Evolutionary conservation across 2,797 vertebrate genomes (phyloP).

Genomic region (Myripristis jacobus): DNA sequence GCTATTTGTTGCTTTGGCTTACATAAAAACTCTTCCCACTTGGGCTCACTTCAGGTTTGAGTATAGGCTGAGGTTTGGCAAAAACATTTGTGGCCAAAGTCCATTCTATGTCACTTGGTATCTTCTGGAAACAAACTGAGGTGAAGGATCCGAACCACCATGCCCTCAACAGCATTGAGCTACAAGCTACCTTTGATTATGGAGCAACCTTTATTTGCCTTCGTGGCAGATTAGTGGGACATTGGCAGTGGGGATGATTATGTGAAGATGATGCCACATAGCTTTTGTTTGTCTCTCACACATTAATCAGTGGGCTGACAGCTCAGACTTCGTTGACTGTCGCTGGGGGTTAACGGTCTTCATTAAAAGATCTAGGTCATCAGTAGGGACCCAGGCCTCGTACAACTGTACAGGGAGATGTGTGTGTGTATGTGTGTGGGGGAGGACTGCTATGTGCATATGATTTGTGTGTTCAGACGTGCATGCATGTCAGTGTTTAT

Average conservation of each 20-base stretch:
- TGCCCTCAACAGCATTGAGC: background rate
- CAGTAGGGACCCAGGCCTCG: conserved; percentile 91
- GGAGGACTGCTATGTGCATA: conserved; percentile 1
- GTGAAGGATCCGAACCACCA: background rate
- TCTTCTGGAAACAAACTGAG: no score
- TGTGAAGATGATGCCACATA: conserved; percentile 89
- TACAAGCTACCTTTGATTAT: conserved; percentile 35
- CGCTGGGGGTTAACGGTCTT: conserved; percentile 94
- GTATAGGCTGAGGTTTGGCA: no score
- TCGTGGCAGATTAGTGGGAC: conserved; percentile 88
- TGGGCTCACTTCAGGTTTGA: no score
- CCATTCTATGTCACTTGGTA: background rate
- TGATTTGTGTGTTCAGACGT: background rate
- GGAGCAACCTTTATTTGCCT: conserved; percentile 83
- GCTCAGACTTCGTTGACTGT: conserved; percentile 91
- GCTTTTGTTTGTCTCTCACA: conserved; percentile 80
- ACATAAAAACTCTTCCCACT: no score
- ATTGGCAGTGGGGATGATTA: conserved; percentile 79
- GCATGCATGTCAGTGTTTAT: conserved; percentile 47
- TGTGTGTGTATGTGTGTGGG: conserved; percentile 26
- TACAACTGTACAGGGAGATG: conserved; percentile 82
- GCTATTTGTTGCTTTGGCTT: no score
- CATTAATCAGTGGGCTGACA: conserved; percentile 88
- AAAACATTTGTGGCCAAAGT: no score
- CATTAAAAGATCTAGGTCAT: conserved; percentile 94